Evolutionary conservation across 2,888 invertebrate genomes (phyloP), one percentile per base, ranked within the genome.

Genomic region (Drosophila paramelanica): DNA sequence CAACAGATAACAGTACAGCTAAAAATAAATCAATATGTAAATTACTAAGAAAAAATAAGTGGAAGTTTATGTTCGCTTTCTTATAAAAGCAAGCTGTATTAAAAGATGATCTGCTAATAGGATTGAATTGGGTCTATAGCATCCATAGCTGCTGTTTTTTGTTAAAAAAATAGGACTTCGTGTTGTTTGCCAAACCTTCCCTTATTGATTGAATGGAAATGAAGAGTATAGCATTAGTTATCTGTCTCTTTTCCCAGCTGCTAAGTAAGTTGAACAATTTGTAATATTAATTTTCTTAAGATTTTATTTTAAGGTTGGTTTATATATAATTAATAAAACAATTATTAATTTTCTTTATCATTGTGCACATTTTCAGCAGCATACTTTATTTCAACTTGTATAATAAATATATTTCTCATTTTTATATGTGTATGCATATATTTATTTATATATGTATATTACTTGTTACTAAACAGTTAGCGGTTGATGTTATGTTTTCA

Each of bases 331-430:
- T 33, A 33, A 33, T 11, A 33, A 33, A 33, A 20, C 3, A 36
- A 45, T n/a, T 25, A 25, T 14, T 8, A 5, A 42, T 62, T 43
- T 60, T 55, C 43, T 25, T 45, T 64, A 56, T 74, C 47, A 80
- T 73, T 81, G 83, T 83, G 81, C 83, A 81, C 64, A 67, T 67
- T 67, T 66, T 52, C 71, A 77, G 77, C 77, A 74, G 71, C 77
- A 56, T 69, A 50, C 25, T 77, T 76, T 76, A 66, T 69, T 69
- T 73, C 53, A 73, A 76, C 57, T 73, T 65, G 73, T 72, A 73
- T 78, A 78, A 76, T 73, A 78, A 78, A 78, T 78, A 78, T 78
- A 78, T 75, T 68, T 72, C 73, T 76, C 42, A 59, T 27, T 60
- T 61, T 25, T 42, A 31, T 55, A 36, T 47, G n/a, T 36, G 53